Evolutionary conservation across 2,888 invertebrate species (phyloP).

Genomic region (Leptopterna dolabrata): DNA sequence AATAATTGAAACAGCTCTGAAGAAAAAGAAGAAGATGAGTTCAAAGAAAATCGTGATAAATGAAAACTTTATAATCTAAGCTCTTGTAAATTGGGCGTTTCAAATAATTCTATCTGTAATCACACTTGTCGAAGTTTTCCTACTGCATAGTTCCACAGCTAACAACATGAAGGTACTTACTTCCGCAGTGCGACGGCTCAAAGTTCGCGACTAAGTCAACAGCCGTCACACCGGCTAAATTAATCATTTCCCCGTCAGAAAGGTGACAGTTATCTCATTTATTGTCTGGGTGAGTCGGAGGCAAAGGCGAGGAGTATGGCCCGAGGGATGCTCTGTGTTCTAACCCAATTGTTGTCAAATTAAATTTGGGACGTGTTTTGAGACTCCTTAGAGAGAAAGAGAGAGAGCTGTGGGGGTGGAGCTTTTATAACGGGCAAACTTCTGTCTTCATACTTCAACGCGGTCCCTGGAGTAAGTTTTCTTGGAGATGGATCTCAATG

Average conservation of each 20-base stretch:
- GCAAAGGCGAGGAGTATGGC: neutral
- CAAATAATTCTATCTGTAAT: no score
- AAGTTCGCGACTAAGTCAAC: neutral
- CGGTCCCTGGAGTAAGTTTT: neutral
- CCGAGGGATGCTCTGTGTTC: neutral
- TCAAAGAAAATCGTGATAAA: no score
- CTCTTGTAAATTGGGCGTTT: no score
- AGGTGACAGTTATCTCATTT: conserved; percentile 7
- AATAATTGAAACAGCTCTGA: no score
- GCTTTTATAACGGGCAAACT: neutral
- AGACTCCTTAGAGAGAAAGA: neutral
- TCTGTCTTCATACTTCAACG: neutral
- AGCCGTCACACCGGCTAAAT: neutral
- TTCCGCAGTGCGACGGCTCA: neutral
- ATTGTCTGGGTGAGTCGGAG: neutral
- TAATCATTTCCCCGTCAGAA: neutral
- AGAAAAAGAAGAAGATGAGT: no score
- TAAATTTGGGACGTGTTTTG: neutral
- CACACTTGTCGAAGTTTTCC: no score
- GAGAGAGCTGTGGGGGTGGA: neutral
- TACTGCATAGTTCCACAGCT: no score
- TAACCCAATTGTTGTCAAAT: conserved; percentile 1
- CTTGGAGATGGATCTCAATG: no score
- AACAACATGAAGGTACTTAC: neutral
- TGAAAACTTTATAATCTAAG: no score